Conservation (phyloP, 2,113 vertebrate genomes). For the Odontophorus gujanensis region DNA sequence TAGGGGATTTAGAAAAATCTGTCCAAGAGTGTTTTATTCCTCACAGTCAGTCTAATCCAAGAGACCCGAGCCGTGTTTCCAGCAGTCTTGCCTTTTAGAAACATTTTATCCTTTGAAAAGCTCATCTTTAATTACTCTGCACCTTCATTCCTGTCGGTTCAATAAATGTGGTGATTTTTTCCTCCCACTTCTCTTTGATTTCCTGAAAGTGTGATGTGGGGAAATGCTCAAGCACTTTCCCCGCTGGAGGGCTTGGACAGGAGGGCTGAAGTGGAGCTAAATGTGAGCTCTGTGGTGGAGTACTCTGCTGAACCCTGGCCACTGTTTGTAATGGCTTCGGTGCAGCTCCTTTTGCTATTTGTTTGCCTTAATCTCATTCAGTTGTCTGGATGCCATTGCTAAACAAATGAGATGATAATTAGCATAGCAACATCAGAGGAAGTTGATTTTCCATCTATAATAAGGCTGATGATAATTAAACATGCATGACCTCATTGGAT, state of each 20-base stretch:
- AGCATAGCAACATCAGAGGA: constrained; percentile 59
- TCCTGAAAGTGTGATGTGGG: not conserved
- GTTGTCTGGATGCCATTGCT: constrained; percentile 20
- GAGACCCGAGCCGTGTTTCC: not conserved
- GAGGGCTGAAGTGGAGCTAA: not conserved
- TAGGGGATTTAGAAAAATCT: not conserved
- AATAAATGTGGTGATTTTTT: not conserved
- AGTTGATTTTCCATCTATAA: constrained; percentile 64
- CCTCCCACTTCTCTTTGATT: not conserved
- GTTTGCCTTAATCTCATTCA: not conserved
- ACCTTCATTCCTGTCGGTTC: not conserved
- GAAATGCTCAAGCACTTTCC: not conserved
- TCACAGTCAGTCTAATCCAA: not conserved
- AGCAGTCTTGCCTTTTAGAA: not conserved
- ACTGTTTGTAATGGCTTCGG: not conserved
- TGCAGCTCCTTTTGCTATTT: not conserved
- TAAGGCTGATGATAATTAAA: constrained; percentile 65
- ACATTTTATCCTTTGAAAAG: not conserved
- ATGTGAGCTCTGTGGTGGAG: not conserved
- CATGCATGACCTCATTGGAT: constrained; percentile 54
- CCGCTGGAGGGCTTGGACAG: not conserved
- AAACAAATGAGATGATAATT: constrained; percentile 64
- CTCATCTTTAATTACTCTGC: not conserved
- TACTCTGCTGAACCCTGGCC: not conserved
- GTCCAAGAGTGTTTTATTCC: not conserved